Evolutionary conservation across 53 echinoderm and acorn worm species (phyloP).

Genomic region (Paracentrotus lividus): DNA sequence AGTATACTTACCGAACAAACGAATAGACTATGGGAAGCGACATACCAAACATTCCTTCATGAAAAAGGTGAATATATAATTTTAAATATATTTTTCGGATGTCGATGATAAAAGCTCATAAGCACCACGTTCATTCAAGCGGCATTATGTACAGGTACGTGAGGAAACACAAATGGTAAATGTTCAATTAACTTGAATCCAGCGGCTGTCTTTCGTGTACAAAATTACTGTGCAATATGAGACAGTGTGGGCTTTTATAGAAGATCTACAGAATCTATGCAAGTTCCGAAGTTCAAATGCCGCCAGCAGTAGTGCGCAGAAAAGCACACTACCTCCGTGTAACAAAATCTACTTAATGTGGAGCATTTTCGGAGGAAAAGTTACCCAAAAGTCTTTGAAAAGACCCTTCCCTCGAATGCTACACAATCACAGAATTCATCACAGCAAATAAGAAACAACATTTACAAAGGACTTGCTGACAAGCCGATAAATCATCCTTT

Average conservation of each 20-base stretch:
- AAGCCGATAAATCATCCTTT: conserved; percentile 14
- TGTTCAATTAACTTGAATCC: conserved; percentile 1
- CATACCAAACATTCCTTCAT: conserved; percentile 27
- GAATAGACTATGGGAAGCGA: neutral
- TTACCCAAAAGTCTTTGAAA: neutral
- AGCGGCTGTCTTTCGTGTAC: neutral
- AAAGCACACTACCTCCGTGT: neutral
- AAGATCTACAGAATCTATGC: neutral
- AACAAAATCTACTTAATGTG: neutral
- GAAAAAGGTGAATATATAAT: conserved; percentile 6
- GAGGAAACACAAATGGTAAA: neutral
- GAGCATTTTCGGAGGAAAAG: neutral
- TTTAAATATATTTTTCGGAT: no score
- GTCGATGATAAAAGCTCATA: neutral
- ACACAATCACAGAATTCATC: neutral
- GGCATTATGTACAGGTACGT: conserved; percentile 18
- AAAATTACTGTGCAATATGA: neutral
- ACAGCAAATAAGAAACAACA: neutral
- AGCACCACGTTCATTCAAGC: neutral
- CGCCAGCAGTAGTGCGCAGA: no score
- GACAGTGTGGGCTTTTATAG: no score
- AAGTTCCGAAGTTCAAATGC: neutral
- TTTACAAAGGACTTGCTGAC: neutral
- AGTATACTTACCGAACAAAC: conserved; percentile 12
- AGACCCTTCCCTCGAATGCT: neutral